Evolutionary conservation across 1,140 invertebrate genomes (phyloP).

Genomic region (Holcopasites calliopsidis): DNA sequence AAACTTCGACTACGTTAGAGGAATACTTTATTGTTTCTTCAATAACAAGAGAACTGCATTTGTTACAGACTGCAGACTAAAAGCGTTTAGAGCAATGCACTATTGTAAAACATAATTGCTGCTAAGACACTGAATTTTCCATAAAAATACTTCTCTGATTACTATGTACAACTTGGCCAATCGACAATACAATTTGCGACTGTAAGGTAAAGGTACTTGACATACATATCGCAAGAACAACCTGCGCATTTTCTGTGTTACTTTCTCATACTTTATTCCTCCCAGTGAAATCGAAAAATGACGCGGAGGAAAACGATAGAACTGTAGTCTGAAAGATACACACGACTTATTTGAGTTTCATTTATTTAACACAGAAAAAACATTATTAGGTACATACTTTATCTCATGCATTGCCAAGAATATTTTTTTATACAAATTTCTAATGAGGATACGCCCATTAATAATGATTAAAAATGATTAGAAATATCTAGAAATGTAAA

Average conservation of each 20-base stretch:
- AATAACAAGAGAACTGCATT: no score
- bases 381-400: no score
- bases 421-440: no score
- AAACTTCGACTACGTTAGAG: no score
- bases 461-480: no score
- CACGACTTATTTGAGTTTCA: neutral
- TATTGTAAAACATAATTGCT: neutral
- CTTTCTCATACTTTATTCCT: neutral
- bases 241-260: neutral
- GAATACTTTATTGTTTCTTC: no score
- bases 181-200: neutral
- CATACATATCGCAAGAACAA: neutral
- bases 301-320: neutral
- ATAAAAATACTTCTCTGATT: neutral
- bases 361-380: no score
- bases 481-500: no score
- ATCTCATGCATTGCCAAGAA: no score
- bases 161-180: neutral
- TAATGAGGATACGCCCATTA: no score
- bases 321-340: neutral
- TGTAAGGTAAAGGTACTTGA: slow-evolving; percentile 7
- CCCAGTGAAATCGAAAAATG: neutral
- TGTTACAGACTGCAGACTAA: no score
- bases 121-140: neutral
- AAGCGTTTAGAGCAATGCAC: neutral